Conservation (phyloP, 2,113 vertebrate species). For the Chaetura pelagica region DNA sequence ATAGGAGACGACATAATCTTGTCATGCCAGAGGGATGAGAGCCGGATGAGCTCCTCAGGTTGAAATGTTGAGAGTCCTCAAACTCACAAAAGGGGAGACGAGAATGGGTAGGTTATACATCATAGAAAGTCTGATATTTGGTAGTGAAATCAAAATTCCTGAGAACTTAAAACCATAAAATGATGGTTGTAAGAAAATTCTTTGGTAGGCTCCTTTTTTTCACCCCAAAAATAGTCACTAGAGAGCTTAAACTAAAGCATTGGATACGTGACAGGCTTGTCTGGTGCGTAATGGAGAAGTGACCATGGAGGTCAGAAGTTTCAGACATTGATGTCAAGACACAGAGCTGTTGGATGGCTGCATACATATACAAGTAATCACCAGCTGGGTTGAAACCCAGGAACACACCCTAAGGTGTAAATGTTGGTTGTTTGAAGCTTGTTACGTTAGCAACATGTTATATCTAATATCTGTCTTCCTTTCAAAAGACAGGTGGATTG, state of each 20-base stretch:
- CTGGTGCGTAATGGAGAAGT: neutral
- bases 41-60: neutral
- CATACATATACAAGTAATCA: rapidly evolving
- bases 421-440: too few relatives aligned
- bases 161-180: neutral
- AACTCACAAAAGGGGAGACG: neutral
- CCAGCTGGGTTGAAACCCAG: neutral
- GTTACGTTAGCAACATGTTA: too few relatives aligned
- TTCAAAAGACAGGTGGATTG: neutral
- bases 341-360: neutral
- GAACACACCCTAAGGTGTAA: neutral
- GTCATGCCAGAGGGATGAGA: neutral
- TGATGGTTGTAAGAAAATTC: neutral
- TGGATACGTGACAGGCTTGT: neutral
- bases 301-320: neutral
- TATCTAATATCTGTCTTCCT: too few relatives aligned
- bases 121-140: neutral
- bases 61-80: neutral
- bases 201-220: neutral
- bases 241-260: neutral
- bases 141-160: neutral
- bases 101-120: neutral
- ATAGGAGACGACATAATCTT: neutral
- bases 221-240: neutral
- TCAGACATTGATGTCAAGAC: neutral